Conservation (phyloP, 2,888 invertebrate genomes). For the Acrocyrtus sp. region DNA sequence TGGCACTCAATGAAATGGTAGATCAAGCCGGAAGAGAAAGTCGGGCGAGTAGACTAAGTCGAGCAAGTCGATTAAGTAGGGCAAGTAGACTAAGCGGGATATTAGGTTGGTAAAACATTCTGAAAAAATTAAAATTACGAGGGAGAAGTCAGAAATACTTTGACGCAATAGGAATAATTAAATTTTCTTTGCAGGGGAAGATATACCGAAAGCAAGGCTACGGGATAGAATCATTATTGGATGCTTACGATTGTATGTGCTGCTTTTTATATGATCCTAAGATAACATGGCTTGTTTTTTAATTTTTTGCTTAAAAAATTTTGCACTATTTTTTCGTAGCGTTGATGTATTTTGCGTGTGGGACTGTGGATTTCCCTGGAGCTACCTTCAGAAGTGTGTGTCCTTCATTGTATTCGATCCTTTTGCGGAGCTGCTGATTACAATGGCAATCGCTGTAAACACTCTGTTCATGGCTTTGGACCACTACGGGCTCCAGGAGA, state of each 20-base stretch:
- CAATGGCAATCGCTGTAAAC: slow-evolving; percentile 97
- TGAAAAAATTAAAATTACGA: too few species aligned
- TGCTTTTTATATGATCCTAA: neutral
- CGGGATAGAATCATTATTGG: slow-evolving; percentile 84
- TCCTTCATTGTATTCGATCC: slow-evolving; percentile 95
- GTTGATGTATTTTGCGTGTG: slow-evolving; percentile 75
- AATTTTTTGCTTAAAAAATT: neutral
- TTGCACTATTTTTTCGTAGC: slow-evolving; percentile 64
- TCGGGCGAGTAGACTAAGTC: slow-evolving; percentile 73
- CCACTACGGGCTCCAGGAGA: slow-evolving; percentile 86
- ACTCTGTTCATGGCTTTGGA: slow-evolving; percentile 91
- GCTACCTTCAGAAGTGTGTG: slow-evolving; percentile 88
- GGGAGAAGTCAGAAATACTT: too few species aligned
- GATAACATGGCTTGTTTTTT: too few species aligned
- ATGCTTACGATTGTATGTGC: slow-evolving; percentile 72
- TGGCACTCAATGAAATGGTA: slow-evolving; percentile 96
- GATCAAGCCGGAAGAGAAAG: slow-evolving; percentile 93
- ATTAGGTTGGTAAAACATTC: slow-evolving; percentile 3
- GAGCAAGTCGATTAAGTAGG: slow-evolving; percentile 75
- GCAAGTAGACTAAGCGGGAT: slow-evolving; percentile 31
- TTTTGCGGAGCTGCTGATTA: slow-evolving; percentile 97
- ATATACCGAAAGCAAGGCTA: slow-evolving; percentile 74
- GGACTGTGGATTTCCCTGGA: slow-evolving; percentile 96
- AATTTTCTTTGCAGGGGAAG: slow-evolving; percentile 82
- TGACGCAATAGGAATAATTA: neutral